A percentile compares a stretch with the other conserved stretches of the same genome.
Conservation (phyloP, 2,888 invertebrate species). For the Schizotus pectinicornis region DNA sequence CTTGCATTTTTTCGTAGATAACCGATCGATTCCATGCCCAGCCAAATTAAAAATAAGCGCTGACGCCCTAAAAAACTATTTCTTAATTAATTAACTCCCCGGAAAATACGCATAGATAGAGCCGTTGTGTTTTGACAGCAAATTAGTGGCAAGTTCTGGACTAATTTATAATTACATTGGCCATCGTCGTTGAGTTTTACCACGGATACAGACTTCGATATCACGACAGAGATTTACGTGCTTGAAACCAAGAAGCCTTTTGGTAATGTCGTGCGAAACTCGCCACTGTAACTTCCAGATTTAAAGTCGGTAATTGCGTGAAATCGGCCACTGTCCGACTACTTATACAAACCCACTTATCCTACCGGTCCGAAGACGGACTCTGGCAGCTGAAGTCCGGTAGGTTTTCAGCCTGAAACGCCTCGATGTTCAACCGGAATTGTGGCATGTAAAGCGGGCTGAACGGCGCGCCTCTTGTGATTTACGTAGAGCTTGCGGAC, state of each 20-base stretch:
- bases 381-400: slow-evolving; percentile 41
- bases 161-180: slow-evolving; percentile 58
- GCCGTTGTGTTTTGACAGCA: slow-evolving; percentile 55
- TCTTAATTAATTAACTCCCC: slow-evolving; percentile 45
- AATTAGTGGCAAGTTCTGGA: slow-evolving; percentile 55
- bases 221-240: slow-evolving; percentile 55
- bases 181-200: slow-evolving; percentile 54
- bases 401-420: slow-evolving; percentile 3
- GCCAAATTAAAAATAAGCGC: slow-evolving; percentile 31
- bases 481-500: slow-evolving; percentile 53
- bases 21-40: slow-evolving; percentile 32
- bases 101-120: slow-evolving; percentile 47
- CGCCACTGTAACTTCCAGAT: slow-evolving; percentile 18
- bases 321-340: slow-evolving; percentile 46
- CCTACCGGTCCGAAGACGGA: slow-evolving; percentile 51
- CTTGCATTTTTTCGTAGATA: slow-evolving; percentile 27
- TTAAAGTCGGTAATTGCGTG: slow-evolving; percentile 29
- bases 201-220: slow-evolving; percentile 55
- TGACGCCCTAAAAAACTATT: slow-evolving; percentile 28
- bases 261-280: slow-evolving; percentile 28
- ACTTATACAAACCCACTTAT: slow-evolving; percentile 52
- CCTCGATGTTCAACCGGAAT: slow-evolving; percentile 23
- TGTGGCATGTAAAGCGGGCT: slow-evolving; percentile 36
- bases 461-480: slow-evolving; percentile 40
- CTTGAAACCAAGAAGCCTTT: slow-evolving; percentile 40